Evolutionary conservation across 2,888 invertebrate genomes (phyloP).

Genomic region (Trichogramma evanescens): DNA sequence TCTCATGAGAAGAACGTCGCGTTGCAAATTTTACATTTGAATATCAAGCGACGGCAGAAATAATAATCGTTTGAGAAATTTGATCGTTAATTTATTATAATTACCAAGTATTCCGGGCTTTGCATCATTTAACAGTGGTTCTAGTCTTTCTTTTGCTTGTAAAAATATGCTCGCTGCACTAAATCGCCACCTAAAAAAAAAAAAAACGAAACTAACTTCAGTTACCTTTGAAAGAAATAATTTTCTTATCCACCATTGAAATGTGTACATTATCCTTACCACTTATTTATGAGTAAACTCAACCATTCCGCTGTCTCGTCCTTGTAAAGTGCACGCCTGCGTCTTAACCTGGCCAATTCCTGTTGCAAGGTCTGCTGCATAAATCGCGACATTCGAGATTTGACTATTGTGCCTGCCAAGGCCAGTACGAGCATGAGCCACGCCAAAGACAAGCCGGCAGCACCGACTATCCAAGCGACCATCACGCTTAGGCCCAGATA

Average conservation of each 20-base stretch:
- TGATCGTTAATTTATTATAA: constrained; percentile 9
- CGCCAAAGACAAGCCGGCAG: constrained; percentile 41
- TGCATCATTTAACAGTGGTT: constrained; percentile 49
- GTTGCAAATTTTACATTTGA: too few species aligned
- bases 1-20: too few species aligned
- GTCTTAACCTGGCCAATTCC: constrained; percentile 44
- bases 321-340: constrained; percentile 48
- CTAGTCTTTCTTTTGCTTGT: constrained; percentile 48
- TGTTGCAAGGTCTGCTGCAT: constrained; percentile 38
- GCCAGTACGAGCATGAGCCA: constrained; percentile 44
- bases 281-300: constrained; percentile 51
- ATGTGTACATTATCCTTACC: constrained; percentile 40
- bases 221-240: too few species aligned
- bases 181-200: constrained; percentile 41
- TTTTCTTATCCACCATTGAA: too few species aligned
- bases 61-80: neutral
- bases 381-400: constrained; percentile 36
- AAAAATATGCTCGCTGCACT: constrained; percentile 48
- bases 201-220: neutral
- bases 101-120: constrained; percentile 51
- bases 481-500: constrained; percentile 36
- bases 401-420: constrained; percentile 36
- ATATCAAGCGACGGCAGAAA: neutral
- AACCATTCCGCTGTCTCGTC: constrained; percentile 53
- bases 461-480: constrained; percentile 43